Percentiles rank a stretch among this genome's conserved stretches.
phyloP scores from a whole-genome alignment of 1,140 invertebrate species.

The Trichonephila clavata region DNA sequence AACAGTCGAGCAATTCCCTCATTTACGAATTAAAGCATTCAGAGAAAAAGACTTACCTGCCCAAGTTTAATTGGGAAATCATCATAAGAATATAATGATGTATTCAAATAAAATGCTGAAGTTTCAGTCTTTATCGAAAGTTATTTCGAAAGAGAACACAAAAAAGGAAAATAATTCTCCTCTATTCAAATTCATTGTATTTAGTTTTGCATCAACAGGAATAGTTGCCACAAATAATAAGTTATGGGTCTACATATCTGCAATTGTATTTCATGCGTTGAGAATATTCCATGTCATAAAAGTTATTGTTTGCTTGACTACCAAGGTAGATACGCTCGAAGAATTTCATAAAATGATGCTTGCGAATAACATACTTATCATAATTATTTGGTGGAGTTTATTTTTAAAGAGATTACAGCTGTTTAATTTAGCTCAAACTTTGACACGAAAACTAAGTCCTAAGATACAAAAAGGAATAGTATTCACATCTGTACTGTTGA shows the following conservation, averaged over 20 bases:
- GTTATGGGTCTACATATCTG: background rate
- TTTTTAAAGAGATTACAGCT: background rate
- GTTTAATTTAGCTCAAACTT: background rate
- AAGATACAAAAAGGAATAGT: background rate
- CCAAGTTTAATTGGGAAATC: too few species aligned
- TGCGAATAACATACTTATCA: background rate
- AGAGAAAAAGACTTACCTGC: too few species aligned
- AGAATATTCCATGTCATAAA: background rate
- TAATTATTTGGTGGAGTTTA: background rate
- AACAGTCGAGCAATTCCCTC: too few species aligned
- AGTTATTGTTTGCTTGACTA: background rate
- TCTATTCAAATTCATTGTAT: background rate
- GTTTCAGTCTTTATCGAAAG: too few species aligned
- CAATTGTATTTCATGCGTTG: background rate
- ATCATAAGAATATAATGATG: too few species aligned
- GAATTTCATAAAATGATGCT: background rate
- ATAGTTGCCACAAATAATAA: background rate
- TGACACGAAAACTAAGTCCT: background rate
- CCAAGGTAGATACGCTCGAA: background rate
- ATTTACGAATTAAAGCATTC: too few species aligned
- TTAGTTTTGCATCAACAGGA: background rate
- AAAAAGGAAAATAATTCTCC: too few species aligned
- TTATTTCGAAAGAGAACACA: too few species aligned
- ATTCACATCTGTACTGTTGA: background rate
- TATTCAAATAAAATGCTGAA: too few species aligned